Base-by-base conservation (phyloP, 2,888 invertebrate species). In the Papilio demoleus region DNA sequence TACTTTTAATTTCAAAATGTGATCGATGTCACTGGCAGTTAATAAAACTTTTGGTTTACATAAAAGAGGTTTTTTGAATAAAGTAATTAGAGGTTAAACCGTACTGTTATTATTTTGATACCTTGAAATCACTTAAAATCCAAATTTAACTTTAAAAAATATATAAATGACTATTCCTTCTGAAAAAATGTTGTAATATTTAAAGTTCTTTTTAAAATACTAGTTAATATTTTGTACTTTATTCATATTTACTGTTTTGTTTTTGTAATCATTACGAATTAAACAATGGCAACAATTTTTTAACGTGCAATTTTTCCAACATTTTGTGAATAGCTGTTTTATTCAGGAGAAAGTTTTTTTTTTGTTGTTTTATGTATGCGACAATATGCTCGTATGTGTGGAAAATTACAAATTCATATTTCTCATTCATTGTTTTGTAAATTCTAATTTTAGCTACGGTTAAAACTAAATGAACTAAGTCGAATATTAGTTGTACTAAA, bases 211-310 rank as follows among this genome's bases (percentile, higher is more conserved):
- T 47, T 67, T 19, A 34, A 53, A 63, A 45, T 63, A 27, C 19
- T 14, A 19, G 19, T 27, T 50, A 27, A 36, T 38, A 24, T 64
- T 68, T 68, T 14, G 27, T 47, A 47, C 42, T 22, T 60, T 60
- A 47, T 36, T 38, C 17, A 47, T 45, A 36, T 45, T 27, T 59
- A 68, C 36, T 68, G 36, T 17, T 27, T 24, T 22, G 34, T 59
- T 60, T 61, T 67, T 59, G 53, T 68, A 40, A 68, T 64, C 19
- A 59, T 68, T 64, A 68, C 36, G n/a, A 59, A 68, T 68, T 64
- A 68, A 59, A 68, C 68, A 68, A 68, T 64, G 59, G 63, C 17
- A 34, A 59, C 58, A 45, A 58, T 64, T 60, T 64, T 38, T 59
- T 64, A 68, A 64, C 27, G 31, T 38, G 64, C 59, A 62, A 64